These are phyloP conservation scores for Oryzaephilus surinamensis DNA, from an alignment of 1,140 invertebrate genomes.

Conservation along the genomic window DNA sequence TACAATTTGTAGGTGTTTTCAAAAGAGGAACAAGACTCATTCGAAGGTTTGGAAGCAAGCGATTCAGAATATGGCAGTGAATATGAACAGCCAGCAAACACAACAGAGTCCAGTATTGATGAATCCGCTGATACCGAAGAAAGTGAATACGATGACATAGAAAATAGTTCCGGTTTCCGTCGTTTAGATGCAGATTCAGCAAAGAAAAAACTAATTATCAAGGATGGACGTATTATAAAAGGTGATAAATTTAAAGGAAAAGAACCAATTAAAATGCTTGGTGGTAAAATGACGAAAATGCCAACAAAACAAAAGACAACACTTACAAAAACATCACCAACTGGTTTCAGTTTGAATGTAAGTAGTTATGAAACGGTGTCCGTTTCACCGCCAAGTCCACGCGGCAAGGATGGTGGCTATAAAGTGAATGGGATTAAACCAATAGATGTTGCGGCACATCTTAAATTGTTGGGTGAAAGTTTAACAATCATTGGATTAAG, in stretches of 20 bases:
- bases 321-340: slow-evolving; percentile 22
- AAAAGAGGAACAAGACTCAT: slow-evolving; percentile 24
- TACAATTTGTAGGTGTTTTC: slow-evolving; percentile 13
- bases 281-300: slow-evolving; percentile 36
- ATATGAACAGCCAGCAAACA: slow-evolving; percentile 27
- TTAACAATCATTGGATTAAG: slow-evolving; percentile 86
- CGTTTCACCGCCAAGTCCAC: slow-evolving; percentile 40
- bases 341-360: too few species aligned
- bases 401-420: slow-evolving; percentile 37
- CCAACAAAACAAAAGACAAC: slow-evolving; percentile 41
- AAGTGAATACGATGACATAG: slow-evolving; percentile 39
- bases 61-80: slow-evolving; percentile 34
- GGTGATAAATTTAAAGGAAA: slow-evolving; percentile 23
- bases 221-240: slow-evolving; percentile 60
- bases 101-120: slow-evolving; percentile 31
- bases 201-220: slow-evolving; percentile 64
- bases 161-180: slow-evolving; percentile 40
- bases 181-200: slow-evolving; percentile 45
- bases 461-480: slow-evolving; percentile 87
- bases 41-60: slow-evolving; percentile 41
- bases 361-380: slow-evolving; percentile 37
- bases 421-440: slow-evolving; percentile 71
- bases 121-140: slow-evolving; percentile 36
- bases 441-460: slow-evolving; percentile 84
- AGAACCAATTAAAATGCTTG: slow-evolving; percentile 25